A percentile compares a stretch with the other conserved stretches of the same genome.
Evolutionary conservation across 2,797 vertebrate species (phyloP).

Genomic region (Galagoides demidoff): DNA sequence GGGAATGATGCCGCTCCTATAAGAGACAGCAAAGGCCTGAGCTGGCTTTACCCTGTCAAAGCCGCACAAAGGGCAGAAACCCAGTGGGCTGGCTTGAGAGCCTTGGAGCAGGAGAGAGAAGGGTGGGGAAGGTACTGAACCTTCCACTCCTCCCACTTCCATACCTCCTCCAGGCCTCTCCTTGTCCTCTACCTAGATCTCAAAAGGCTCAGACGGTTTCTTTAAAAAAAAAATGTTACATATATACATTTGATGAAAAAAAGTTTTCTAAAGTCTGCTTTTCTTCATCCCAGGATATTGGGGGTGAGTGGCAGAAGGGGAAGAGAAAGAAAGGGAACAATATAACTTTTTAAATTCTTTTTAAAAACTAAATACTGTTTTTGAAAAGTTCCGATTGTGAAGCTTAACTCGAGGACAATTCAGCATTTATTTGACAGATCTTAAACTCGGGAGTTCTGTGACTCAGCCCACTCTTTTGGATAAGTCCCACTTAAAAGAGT

Average conservation of each 20-base stretch:
- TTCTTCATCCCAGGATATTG: neutral
- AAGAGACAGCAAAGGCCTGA: neutral
- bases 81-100: neutral
- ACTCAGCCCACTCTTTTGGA: constrained; percentile 24
- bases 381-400: neutral
- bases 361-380: neutral
- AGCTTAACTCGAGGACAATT: neutral
- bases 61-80: neutral
- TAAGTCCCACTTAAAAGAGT: neutral
- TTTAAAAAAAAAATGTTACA: too few relatives aligned
- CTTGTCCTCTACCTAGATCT: neutral
- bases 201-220: neutral
- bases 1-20: constrained; percentile 52
- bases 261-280: neutral
- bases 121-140: neutral
- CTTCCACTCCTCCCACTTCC: neutral
- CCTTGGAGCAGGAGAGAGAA: neutral
- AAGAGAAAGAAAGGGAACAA: neutral
- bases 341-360: neutral
- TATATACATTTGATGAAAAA: neutral
- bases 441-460: neutral
- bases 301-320: neutral
- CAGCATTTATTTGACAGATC: neutral
- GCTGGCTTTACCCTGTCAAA: neutral
- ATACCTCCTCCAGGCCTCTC: neutral